phyloP scores from a whole-genome alignment of 2,113 vertebrate genomes.

The Arothron firmamentum region DNA sequence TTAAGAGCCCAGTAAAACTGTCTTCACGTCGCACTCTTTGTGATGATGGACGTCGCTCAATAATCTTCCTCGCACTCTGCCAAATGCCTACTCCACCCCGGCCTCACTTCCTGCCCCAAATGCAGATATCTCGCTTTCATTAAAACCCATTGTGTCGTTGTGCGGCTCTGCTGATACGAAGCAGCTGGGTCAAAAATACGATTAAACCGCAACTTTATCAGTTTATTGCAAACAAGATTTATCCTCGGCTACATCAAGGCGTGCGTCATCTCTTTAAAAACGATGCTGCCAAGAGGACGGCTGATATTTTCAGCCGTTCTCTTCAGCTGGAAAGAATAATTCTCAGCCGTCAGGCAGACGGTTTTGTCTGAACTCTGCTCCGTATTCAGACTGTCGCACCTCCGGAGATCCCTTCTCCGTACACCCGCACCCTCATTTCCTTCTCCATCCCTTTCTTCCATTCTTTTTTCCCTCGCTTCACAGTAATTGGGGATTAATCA shows the following conservation, averaged over 20 bases:
- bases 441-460: conserved; percentile 11
- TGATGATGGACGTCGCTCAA: conserved; percentile 38
- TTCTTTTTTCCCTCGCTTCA: conserved; percentile 24
- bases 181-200: neutral
- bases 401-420: too few relatives aligned
- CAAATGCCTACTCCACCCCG: conserved; percentile 21
- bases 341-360: conserved; percentile 18
- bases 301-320: conserved; percentile 21
- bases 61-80: conserved; percentile 38
- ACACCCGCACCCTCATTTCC: conserved; percentile 7
- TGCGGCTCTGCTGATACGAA: neutral
- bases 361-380: conserved; percentile 8
- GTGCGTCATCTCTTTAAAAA: conserved; percentile 18
- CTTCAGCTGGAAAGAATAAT: conserved; percentile 15
- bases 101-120: conserved; percentile 7
- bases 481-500: conserved; percentile 66
- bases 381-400: conserved; percentile 16
- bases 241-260: conserved; percentile 9
- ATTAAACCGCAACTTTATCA: neutral
- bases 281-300: conserved; percentile 15
- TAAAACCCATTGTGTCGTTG: conserved; percentile 9
- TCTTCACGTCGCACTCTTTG: conserved; percentile 30
- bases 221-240: conserved; percentile 2
- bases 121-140: conserved; percentile 31
- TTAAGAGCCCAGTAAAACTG: conserved; percentile 42